Evolutionary conservation across 64 coral and sea anemone genomes (phyloP).

Genomic region (Platygyra sinensis): DNA sequence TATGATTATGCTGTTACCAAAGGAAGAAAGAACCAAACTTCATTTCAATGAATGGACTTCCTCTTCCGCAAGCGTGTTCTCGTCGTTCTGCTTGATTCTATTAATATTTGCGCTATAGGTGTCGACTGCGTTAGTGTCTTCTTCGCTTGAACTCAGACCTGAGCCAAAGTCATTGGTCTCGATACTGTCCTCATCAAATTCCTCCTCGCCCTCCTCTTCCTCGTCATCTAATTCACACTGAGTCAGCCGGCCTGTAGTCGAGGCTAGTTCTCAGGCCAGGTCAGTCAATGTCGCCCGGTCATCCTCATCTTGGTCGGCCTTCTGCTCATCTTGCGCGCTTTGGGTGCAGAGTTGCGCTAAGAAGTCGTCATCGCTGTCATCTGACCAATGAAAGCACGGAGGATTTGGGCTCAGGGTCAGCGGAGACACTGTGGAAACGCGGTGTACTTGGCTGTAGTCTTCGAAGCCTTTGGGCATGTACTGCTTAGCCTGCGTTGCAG

Average conservation of each 20-base stretch:
- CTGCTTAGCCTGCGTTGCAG: too few species aligned
- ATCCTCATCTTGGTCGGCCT: constrained; percentile 77
- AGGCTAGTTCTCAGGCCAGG: constrained; percentile 94
- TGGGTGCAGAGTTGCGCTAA: constrained; percentile 12
- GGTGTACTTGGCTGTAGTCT: constrained; percentile 69
- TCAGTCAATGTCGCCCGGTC: constrained; percentile 85
- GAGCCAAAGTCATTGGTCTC: constrained; percentile 55
- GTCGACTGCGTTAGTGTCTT: neutral
- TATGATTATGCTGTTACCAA: neutral
- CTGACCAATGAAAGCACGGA: constrained; percentile 80
- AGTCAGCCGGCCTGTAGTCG: constrained; percentile 80
- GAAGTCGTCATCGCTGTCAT: constrained; percentile 80
- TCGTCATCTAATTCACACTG: constrained; percentile 54
- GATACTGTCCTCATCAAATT: constrained; percentile 78
- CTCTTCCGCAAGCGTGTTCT: neutral
- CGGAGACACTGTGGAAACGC: constrained; percentile 82
- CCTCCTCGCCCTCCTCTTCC: neutral
- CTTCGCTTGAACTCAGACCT: constrained; percentile 49
- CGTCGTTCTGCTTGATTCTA: neutral
- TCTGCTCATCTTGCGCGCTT: neutral
- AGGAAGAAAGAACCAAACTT: neutral
- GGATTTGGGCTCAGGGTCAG: constrained; percentile 77
- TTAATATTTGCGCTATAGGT: neutral
- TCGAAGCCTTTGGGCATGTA: constrained; percentile 44
- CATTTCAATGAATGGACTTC: constrained; percentile 21